Evolutionary conservation across 2,888 invertebrate species (phyloP), one percentile per base, ranked within the genome.

Genomic region (Diploptera punctata): DNA sequence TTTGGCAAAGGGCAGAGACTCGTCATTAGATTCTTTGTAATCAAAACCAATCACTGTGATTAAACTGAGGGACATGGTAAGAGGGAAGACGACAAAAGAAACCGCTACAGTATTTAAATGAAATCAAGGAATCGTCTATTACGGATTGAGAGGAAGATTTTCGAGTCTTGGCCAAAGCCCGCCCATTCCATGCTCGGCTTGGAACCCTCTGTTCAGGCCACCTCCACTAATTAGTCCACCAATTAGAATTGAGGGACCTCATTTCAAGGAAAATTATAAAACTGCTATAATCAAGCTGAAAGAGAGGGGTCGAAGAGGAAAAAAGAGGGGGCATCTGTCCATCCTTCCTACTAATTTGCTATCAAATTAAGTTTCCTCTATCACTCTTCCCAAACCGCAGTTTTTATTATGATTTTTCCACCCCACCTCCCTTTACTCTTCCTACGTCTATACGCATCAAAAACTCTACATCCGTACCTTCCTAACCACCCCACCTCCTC

Each of bases 161-260:
- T 21, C 9, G 26, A 10, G 52, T 21, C 24, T 52, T 21, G 52
- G 18, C 13, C 68, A 65, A 33, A 21, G 13, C 70, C 73, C 73
- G 70, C 73, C 73, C 67, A 43, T 73, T 73, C 47, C 73, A 73
- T 73, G 73, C 73, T 73, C 57, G 21, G 31, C 19, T 49, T 29
- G 52, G 33, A 52, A 49, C 33, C 29, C 38, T 18, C 44, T 38
- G n/a, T n/a, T n/a, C 18, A 13, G 10, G 4, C 49, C 4, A n/a
- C 57, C 57, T 62, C 43, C 43, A 9, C 26, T 65, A 65, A 65
- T 65, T 65, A 65, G 44, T n/a, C 19, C 47, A 26, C 47, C 47
- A 65, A 65, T 65, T 65, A 65, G 65, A 47, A 47, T 33, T 7
- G 24, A 24, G 44, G 16, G 26, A 29, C 24, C 57, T 57, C 57